phyloP scores from a whole-genome alignment of 2,888 invertebrate genomes.

The Dryomyza anilis region DNA sequence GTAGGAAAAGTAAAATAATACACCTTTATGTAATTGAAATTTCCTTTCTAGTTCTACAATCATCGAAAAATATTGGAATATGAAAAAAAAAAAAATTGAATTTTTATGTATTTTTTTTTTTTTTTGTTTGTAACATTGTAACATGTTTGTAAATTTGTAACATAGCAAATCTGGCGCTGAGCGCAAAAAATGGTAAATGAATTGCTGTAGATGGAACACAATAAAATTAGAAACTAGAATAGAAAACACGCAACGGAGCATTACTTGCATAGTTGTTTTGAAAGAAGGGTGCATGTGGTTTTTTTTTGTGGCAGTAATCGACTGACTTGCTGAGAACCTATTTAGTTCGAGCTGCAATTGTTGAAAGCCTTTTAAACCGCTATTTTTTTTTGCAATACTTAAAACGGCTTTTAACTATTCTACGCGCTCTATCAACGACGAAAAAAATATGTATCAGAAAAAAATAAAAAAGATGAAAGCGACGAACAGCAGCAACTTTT shows the following conservation, averaged over 20 bases:
- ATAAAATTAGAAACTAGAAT: background rate
- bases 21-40: too few species aligned
- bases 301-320: background rate
- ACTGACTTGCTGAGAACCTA: slow-evolving; percentile 3
- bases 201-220: background rate
- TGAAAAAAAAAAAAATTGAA: too few species aligned
- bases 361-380: slow-evolving; percentile 49
- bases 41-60: too few species aligned
- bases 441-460: background rate
- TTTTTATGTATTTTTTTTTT: too few species aligned
- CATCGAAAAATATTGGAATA: too few species aligned
- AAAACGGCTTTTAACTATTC: background rate
- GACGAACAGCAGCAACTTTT: background rate
- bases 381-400: slow-evolving; percentile 19
- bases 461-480: background rate
- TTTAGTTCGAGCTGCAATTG: slow-evolving; percentile 47
- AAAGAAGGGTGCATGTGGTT: too few species aligned
- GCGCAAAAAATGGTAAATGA: too few species aligned
- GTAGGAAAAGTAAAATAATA: too few species aligned
- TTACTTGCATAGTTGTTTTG: background rate
- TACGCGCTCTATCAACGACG: background rate
- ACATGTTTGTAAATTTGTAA: too few species aligned
- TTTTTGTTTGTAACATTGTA: too few species aligned
- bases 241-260: background rate
- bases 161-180: too few species aligned